Percentiles rank a stretch among this genome's conserved stretches.
Evolutionary conservation across 2,113 vertebrate genomes (phyloP).

Genomic region (Brachyistius frenatus): DNA sequence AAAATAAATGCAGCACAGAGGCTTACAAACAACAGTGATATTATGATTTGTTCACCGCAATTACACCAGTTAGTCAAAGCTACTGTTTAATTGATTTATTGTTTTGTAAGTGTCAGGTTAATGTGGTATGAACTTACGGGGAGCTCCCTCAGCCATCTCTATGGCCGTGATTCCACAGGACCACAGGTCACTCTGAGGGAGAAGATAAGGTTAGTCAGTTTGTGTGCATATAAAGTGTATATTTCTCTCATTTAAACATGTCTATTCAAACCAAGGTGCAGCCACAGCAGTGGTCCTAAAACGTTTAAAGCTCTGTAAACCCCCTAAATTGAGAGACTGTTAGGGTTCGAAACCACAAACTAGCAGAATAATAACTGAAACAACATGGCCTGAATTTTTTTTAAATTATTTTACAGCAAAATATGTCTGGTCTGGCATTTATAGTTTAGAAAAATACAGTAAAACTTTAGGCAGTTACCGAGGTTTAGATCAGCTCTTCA

Average conservation of each 20-base stretch:
- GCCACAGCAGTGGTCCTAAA: background rate
- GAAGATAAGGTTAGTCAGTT: background rate
- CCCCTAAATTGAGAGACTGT: too few relatives aligned
- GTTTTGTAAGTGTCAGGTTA: background rate
- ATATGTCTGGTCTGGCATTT: too few relatives aligned
- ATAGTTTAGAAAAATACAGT: too few relatives aligned
- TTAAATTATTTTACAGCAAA: too few relatives aligned
- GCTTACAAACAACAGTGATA: background rate
- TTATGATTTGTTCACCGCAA: background rate
- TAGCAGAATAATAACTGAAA: too few relatives aligned
- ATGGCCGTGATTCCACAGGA: constrained; percentile 98
- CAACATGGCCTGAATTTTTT: too few relatives aligned
- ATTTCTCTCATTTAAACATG: background rate
- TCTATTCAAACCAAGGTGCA: background rate
- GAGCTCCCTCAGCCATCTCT: constrained; percentile 99
- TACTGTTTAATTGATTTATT: background rate
- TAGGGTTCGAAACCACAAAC: too few relatives aligned
- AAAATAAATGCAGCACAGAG: too few relatives aligned
- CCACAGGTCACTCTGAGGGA: constrained; percentile 96
- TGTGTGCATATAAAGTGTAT: background rate
- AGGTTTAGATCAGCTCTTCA: too few relatives aligned
- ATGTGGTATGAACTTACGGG: constrained; percentile 88
- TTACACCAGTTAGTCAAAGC: background rate
- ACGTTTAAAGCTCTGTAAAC: background rate
- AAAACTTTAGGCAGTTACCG: too few relatives aligned